A percentile compares a stretch with the other conserved stretches of the same genome.
Conservation (phyloP, 2,113 vertebrate genomes). For the Dryoscopus gambensis region DNA sequence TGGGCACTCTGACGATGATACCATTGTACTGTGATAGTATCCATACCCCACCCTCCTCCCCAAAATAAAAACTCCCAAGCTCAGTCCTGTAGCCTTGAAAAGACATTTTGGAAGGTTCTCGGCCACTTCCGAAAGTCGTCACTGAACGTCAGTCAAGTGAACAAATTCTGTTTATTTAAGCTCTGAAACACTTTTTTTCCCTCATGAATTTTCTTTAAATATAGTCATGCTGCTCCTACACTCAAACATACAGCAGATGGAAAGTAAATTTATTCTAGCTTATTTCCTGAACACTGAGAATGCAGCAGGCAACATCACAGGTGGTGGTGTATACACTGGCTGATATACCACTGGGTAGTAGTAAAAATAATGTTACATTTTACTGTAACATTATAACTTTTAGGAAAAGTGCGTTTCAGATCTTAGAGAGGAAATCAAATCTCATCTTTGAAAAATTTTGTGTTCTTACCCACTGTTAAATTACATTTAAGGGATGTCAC, state of each 20-base stretch:
- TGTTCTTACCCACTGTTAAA: background rate
- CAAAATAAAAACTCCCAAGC: background rate
- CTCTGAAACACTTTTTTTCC: background rate
- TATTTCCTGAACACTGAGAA: background rate
- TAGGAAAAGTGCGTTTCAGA: background rate
- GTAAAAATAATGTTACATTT: background rate
- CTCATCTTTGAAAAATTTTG: background rate
- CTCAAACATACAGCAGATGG: background rate
- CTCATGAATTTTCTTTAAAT: background rate
- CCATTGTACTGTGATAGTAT: background rate
- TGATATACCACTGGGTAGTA: background rate
- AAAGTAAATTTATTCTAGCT: background rate
- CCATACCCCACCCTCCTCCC: background rate
- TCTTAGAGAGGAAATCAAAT: background rate
- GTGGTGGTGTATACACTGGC: background rate
- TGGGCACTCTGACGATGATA: rapidly evolving
- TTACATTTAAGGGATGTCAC: background rate
- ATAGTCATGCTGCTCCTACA: background rate
- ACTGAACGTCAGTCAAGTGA: background rate
- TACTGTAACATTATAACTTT: too few species aligned
- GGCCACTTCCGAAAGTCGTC: background rate
- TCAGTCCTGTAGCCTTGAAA: background rate
- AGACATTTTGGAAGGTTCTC: background rate
- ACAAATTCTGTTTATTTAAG: background rate
- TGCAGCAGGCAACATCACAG: background rate